Evolutionary conservation across 2,113 vertebrate genomes (phyloP), one percentile per base, ranked within the genome.

Genomic region (Melanerpes formicivorus): DNA sequence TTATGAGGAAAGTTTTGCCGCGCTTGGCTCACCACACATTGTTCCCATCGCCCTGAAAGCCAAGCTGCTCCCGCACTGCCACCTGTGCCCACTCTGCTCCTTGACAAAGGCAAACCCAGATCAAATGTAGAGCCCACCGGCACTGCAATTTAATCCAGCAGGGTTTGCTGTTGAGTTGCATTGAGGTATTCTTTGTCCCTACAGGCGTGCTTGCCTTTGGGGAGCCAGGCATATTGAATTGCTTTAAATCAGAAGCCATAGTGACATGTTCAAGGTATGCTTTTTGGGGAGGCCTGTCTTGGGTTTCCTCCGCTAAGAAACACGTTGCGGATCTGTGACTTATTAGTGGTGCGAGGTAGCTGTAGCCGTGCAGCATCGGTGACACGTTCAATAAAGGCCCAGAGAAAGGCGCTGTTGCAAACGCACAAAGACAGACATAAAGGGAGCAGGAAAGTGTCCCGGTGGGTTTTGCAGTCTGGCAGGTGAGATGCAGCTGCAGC

Each of bases 401-500:
- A 11, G 90, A 54, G 93, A 97, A 97, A 97, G 96, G 97, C 96
- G 91, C 95, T 95, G 96, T 83, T 91, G 96, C 92, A 93, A 93
- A 96, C 89, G 95, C 90, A 87, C 95, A 90, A 93, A 97, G 97
- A 97, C 96, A 97, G 97, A 95, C 96, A 91, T 97, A 94, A 94
- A 89, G 95, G 88, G 95, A 91, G 58, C 12, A 46, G 93, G 94
- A 54, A 95, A 89, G 94, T 76, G 95, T 97, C 97, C 97, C 97
- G 60, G 90, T 90, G 97, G 97, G 96, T 79, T 97, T 74, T 87
- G 84, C 96, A 96, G 97, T 95, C 97, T 98, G 97, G 96, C 96
- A 94, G 96, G 96, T 96, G 96, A 95, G 94, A 96, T 93, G 96
- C 97, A 97, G 97, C 97, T 97, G 97, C 86, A 93, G 75, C 95